Conservation (phyloP, 2,888 invertebrate genomes). For the Ormyrus pomaceus region DNA sequence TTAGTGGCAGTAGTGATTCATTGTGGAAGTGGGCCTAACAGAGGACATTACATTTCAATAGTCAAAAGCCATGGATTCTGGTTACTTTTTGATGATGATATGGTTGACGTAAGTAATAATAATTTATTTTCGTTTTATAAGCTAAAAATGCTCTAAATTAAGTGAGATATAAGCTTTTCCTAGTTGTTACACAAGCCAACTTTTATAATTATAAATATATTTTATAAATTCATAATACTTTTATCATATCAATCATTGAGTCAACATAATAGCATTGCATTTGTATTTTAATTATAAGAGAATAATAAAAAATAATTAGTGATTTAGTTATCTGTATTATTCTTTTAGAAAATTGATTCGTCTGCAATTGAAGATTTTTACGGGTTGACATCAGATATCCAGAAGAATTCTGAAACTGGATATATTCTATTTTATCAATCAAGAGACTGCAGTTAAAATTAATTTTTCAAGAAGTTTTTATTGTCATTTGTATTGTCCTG, state of each 20-base stretch:
- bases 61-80: constrained; percentile 99
- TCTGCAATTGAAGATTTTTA: constrained; percentile 99
- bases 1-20: constrained; percentile 99
- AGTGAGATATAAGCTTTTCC: too few species aligned
- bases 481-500: constrained; percentile 49
- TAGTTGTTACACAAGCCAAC: too few species aligned
- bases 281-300: not conserved
- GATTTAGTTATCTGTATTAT: not conserved
- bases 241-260: too few species aligned
- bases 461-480: constrained; percentile 52
- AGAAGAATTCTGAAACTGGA: constrained; percentile 99
- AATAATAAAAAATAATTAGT: not conserved
- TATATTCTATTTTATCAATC: constrained; percentile 99
- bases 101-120: constrained; percentile 93
- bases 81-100: constrained; percentile 99
- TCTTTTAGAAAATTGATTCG: constrained; percentile 96
- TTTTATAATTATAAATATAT: too few species aligned
- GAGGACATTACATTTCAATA: constrained; percentile 99
- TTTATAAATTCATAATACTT: too few species aligned
- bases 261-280: constrained; percentile 8
- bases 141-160: not conserved
- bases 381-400: constrained; percentile 98
- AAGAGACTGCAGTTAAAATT: constrained; percentile 81
- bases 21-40: constrained; percentile 99
- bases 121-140: constrained; percentile 24